Evolutionary conservation across 2,797 vertebrate species (phyloP), one percentile per base, ranked within the genome.

Genomic region (Dendrocincla fuliginosa): DNA sequence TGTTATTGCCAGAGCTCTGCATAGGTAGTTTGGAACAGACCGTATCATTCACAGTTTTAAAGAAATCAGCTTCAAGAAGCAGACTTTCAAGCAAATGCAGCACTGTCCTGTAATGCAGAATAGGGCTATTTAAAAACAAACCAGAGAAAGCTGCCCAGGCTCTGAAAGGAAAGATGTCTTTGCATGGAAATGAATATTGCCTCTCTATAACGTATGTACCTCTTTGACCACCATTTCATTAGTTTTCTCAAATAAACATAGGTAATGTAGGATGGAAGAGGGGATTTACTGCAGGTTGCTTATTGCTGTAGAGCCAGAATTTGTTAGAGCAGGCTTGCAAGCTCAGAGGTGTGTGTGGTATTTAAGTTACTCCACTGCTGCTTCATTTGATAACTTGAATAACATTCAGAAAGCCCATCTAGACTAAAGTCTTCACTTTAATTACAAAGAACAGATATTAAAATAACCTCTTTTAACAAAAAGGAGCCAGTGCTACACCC

Each of bases 371-470:
- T 84, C 41, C 61, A 20, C 93, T 73, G 73, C 69, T 92, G 88
- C 63, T 65, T 73, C 23, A 23, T 93, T 87, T 90, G 78, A 50
- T 96, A 74, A 69, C 86, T 60, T 37, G 41, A 69, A 41, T 52
- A 71, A 41, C 32, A 47, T 90, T 90, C 19, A 71, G 80, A 82
- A 73, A 94, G 42, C 55, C 77, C 73, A 63, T 94, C 67, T 96
- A n/a, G 13, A 16, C 85, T 63, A 91, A 96, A 92, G 39, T 73
- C n/a, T 85, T 87, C 37, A 55, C 84, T 83, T 91, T 95, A 93
- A 94, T 96, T 97, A 90, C 83, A 85, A 92, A 92, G 81, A 95
- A 78, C 13, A 88, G 80, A 39, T 93, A 96, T 57, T 95, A 84
- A 88, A 85, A 87, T 69, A 90, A 87, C 57, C 44, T 27, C 20